Evolutionary conservation across 2,888 invertebrate genomes (phyloP).

Genomic region (Lordiphosa fenestrarum): DNA sequence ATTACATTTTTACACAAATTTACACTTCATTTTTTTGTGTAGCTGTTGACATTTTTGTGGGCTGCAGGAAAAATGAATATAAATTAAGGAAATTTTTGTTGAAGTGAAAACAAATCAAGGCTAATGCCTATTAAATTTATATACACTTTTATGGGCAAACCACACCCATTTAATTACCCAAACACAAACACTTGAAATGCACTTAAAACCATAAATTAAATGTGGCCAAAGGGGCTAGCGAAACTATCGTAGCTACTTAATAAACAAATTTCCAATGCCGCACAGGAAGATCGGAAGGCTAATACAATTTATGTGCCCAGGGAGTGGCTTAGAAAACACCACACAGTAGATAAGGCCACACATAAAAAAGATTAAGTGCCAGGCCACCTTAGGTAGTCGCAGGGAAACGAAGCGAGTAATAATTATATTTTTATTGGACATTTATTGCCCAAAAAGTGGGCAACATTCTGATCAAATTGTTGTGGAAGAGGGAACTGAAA

Average conservation of each 20-base stretch:
- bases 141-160: slow-evolving; percentile 50
- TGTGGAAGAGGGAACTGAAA: slow-evolving; percentile 8
- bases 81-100: slow-evolving; percentile 20
- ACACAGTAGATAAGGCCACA: slow-evolving; percentile 48
- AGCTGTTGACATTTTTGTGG: slow-evolving; percentile 53
- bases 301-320: slow-evolving; percentile 73
- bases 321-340: slow-evolving; percentile 65
- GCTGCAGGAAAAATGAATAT: slow-evolving; percentile 26
- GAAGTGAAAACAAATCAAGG: slow-evolving; percentile 65
- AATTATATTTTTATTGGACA: slow-evolving; percentile 80
- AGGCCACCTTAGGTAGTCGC: slow-evolving; percentile 35
- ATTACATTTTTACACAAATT: slow-evolving; percentile 60
- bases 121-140: slow-evolving; percentile 54
- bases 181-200: slow-evolving; percentile 51
- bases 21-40: slow-evolving; percentile 40
- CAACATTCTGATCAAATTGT: slow-evolving; percentile 71
- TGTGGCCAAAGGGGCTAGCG: slow-evolving; percentile 28
- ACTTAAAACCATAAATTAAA: slow-evolving; percentile 68
- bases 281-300: slow-evolving; percentile 45
- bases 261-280: slow-evolving; percentile 77
- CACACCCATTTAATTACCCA: slow-evolving; percentile 72
- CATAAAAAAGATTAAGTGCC: slow-evolving; percentile 60
- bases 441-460: slow-evolving; percentile 73
- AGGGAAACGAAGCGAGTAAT: slow-evolving; percentile 72
- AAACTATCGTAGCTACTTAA: slow-evolving; percentile 73